Evolutionary conservation across 2,888 invertebrate species (phyloP), one percentile per base, ranked within the genome.

Genomic region (Tenthredo distinguenda): DNA sequence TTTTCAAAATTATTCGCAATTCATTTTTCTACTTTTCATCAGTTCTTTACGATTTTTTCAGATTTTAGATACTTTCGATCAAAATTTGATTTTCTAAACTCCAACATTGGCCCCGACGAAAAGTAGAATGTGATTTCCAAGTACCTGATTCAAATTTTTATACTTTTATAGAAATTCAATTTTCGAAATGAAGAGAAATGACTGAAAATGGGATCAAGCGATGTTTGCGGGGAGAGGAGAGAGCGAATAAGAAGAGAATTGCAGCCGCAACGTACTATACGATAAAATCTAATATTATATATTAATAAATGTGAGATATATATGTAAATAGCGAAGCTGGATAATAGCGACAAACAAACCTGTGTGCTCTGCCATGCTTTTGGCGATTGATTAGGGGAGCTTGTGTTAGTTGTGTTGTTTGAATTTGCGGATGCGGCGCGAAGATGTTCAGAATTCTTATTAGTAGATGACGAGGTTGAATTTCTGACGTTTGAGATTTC

Each of bases 291-390:
- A n/a, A n/a, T 55, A 55, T 55, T n/a, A 6, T n/a, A n/a, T 50
- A n/a, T 55, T 55, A n/a, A 55, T n/a, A n/a, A 55, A 55, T 55
- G 18, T n/a, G 18, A n/a, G 55, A n/a, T 26, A 26, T 26, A 26
- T 26, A 26, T 26, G 26, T 26, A 26, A 26, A 55, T 50, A 77
- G 77, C 77, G 18, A 81, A 81, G 81, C 81, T 58, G 34, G 37
- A 58, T 62, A 40, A 58, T 37, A 62, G 81, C 81, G 34, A 93
- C 93, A 91, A 93, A 93, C 93, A 91, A 93, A 93, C 93, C 93
- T 93, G 93, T 87, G 87, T 91, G 90, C 91, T 91, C 90, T 93
- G 93, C 93, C 93, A 93, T 93, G 93, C 92, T 93, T 93, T 93
- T 91, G 93, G 92, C 90, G 92, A 93, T 88, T 93, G 93, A 88